Conservation (phyloP, 2,797 vertebrate genomes). For the Rallus crepitans region DNA sequence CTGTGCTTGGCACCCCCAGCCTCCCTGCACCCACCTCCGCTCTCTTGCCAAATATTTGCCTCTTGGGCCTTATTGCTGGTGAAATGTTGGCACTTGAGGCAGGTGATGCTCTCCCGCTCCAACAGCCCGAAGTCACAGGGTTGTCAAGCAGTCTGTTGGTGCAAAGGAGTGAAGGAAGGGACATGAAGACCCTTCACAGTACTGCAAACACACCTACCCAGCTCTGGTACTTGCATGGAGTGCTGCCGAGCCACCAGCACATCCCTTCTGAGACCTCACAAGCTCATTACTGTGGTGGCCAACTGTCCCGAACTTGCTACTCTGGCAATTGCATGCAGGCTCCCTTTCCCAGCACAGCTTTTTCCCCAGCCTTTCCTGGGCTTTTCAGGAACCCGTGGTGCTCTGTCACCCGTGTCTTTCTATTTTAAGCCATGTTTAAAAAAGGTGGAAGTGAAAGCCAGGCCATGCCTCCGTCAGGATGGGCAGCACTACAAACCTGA, state of each 20-base stretch:
- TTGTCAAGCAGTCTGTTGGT: not conserved
- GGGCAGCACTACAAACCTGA: fast-evolving
- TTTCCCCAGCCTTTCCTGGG: not conserved
- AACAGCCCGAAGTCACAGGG: not conserved
- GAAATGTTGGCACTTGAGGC: not conserved
- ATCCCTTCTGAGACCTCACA: not conserved
- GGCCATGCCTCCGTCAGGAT: fast-evolving
- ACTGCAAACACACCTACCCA: not conserved
- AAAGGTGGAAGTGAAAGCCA: not conserved
- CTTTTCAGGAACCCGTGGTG: not conserved
- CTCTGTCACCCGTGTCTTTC: not conserved
- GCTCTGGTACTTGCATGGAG: fast-evolving
- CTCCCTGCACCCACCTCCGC: not conserved
- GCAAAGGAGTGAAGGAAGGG: not conserved
- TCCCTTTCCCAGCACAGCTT: not conserved
- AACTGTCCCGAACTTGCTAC: not conserved
- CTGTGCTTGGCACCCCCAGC: not conserved
- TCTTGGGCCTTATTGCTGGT: not conserved
- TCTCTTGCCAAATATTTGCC: not conserved
- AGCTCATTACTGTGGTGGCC: not conserved
- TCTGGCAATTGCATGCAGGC: fast-evolving
- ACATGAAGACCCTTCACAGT: fast-evolving
- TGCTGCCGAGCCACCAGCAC: not conserved
- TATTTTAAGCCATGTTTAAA: not conserved
- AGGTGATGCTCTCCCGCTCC: not conserved